Evolutionary conservation across 2,797 vertebrate species (phyloP).

Genomic region (Neopelma chrysocephalum): DNA sequence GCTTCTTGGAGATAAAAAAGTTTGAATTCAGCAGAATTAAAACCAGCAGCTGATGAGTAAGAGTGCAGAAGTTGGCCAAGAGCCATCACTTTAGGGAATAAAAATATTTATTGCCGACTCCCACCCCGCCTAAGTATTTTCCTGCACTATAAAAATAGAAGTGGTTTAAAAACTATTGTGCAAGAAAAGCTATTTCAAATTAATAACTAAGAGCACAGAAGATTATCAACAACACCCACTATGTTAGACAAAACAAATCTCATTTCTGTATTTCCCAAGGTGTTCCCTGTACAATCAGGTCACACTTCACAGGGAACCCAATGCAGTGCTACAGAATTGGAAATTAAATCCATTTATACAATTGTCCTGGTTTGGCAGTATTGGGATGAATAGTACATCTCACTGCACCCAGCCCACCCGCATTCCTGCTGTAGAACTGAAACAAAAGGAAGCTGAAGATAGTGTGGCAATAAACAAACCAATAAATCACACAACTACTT

Average conservation of each 20-base stretch:
- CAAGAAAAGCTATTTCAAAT: not conserved
- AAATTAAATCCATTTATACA: not conserved
- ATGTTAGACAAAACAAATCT: not conserved
- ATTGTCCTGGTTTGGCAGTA: not conserved
- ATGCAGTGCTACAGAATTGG: not conserved
- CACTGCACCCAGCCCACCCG: not conserved
- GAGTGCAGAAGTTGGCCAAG: not conserved
- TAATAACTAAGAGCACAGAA: not conserved
- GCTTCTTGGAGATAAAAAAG: not conserved
- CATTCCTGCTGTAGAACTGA: not conserved
- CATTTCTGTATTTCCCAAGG: not conserved
- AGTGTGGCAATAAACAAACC: not conserved
- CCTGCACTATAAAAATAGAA: not conserved
- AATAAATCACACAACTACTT: not conserved
- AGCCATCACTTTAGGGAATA: slow-evolving; percentile 6
- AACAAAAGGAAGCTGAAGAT: not conserved
- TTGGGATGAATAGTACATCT: not conserved
- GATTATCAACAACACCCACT: not conserved
- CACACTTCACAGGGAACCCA: not conserved
- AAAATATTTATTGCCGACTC: slow-evolving; percentile 3
- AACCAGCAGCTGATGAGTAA: slow-evolving; percentile 11
- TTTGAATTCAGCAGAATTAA: not conserved
- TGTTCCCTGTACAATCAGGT: not conserved
- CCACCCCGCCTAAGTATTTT: slow-evolving; percentile 14
- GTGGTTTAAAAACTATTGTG: not conserved